Evolutionary conservation across 1,140 invertebrate species (phyloP).

Genomic region (Cepaea nemoralis): DNA sequence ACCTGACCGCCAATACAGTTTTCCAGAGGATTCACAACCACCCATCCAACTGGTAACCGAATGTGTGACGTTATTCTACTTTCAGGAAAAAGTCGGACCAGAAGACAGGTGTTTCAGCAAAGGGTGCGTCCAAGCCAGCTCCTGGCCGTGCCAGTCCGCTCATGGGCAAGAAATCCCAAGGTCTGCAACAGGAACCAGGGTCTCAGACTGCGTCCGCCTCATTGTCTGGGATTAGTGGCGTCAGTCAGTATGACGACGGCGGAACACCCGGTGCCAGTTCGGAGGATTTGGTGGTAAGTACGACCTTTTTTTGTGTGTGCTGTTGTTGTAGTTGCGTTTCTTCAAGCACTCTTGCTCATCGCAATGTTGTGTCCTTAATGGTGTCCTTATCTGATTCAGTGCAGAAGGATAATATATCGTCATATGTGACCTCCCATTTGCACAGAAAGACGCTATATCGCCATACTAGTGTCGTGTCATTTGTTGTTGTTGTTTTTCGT

Average conservation of each 20-base stretch:
- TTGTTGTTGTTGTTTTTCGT: too few species aligned
- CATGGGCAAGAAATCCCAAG: neutral
- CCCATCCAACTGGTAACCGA: neutral
- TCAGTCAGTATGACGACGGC: neutral
- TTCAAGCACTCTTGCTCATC: too few species aligned
- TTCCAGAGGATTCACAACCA: neutral
- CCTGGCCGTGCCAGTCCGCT: neutral
- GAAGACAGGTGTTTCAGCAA: neutral
- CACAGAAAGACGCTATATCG: too few species aligned
- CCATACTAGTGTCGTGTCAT: too few species aligned
- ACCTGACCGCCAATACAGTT: too few species aligned
- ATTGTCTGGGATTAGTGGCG: neutral
- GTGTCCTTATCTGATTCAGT: too few species aligned
- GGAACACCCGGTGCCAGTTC: neutral
- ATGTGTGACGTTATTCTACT: neutral
- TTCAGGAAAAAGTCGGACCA: constrained; percentile 23
- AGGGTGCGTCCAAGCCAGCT: neutral
- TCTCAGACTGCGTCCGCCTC: too few species aligned
- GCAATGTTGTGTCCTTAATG: too few species aligned
- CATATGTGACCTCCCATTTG: too few species aligned
- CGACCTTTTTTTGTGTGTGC: too few species aligned
- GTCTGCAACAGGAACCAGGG: neutral
- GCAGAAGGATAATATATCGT: too few species aligned
- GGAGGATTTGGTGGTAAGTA: constrained; percentile 15
- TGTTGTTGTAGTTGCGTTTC: too few species aligned